These are phyloP conservation scores for Heterotis niloticus DNA, from an alignment of 2,113 vertebrate genomes.

Conservation along the genomic window DNA sequence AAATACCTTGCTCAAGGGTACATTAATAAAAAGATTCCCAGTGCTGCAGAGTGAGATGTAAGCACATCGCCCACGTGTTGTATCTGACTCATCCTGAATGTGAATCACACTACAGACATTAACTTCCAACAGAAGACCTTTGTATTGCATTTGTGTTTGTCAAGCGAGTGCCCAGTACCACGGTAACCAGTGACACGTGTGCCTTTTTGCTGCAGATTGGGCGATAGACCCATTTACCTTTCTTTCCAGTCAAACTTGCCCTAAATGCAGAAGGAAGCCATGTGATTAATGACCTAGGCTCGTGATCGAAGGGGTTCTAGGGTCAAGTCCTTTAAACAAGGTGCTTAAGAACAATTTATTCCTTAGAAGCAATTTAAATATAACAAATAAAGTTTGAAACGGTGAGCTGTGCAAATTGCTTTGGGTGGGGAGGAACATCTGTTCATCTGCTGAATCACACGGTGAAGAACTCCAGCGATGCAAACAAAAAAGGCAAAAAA, in stretches of 20 bases:
- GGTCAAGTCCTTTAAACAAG: not conserved
- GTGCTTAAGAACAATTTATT: too few relatives aligned
- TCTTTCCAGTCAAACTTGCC: not conserved
- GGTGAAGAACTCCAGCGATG: not conserved
- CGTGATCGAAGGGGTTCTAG: not conserved
- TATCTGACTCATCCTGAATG: slow-evolving; percentile 11
- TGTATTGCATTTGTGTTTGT: not conserved
- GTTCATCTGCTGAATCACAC: too few relatives aligned
- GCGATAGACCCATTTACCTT: not conserved
- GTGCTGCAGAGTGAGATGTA: not conserved
- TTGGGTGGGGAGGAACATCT: too few relatives aligned
- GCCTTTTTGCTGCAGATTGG: not conserved
- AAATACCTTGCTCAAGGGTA: not conserved
- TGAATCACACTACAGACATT: slow-evolving; percentile 6
- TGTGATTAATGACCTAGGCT: not conserved
- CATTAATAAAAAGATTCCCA: not conserved
- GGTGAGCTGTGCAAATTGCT: too few relatives aligned
- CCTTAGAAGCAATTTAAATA: too few relatives aligned
- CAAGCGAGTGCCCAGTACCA: not conserved
- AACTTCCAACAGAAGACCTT: slow-evolving; percentile 12
- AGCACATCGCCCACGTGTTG: not conserved
- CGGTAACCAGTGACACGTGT: slow-evolving; percentile 7
- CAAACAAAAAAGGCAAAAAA: not conserved
- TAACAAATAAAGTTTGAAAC: too few relatives aligned
- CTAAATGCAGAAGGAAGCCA: not conserved